Evolutionary conservation across 2,888 invertebrate genomes (phyloP), one percentile per base, ranked within the genome.

Genomic region (Cynaeus angustus): DNA sequence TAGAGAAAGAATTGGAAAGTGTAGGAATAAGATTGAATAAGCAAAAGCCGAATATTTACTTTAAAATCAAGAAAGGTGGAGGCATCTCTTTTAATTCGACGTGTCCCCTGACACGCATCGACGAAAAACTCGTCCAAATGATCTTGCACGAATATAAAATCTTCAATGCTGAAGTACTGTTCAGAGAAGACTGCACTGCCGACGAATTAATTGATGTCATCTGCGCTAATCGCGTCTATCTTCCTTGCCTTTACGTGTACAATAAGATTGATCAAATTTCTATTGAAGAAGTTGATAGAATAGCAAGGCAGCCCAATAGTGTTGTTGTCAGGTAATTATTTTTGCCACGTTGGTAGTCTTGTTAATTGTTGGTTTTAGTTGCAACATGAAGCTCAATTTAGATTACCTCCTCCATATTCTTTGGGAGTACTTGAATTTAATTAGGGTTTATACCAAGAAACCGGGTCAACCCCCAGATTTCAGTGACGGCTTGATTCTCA

Each of bases 251-350:
- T 64, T 99, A 99, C 87, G 97, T 99, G 64, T 99, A 99, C 87
- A 99, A 99, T 87, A 99, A 99, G 90, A 97, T 99, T 79, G 99
- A 99, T 91, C 98, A 99, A 88, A 96, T 99, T 80, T 96, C 98
- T 56, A 97, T 99, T 75, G 99, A 99, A 86, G 98, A 99, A 87
- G 97, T 99, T 5, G 96, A 98, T 86, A 89, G 96, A 81, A 91
- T 99, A 84, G 99, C 99, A 2, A 88, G 95, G 70, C 90, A 94
- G 84, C 90, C 94, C 0, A 88, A 95, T 85, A 94, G 96, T 70
- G 92, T 98, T 70, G 98, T 99, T 71, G 96, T 98, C 75, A 96
- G 95, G 95, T 95, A 84, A 81, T 81, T 13, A 33, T 55, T 33
- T 66, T 41, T 66, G 6, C 45, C 26, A 14, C 48, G 56, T 0